phyloP scores from a whole-genome alignment of 2,113 vertebrate species.

The Lepisosteus oculatus region DNA sequence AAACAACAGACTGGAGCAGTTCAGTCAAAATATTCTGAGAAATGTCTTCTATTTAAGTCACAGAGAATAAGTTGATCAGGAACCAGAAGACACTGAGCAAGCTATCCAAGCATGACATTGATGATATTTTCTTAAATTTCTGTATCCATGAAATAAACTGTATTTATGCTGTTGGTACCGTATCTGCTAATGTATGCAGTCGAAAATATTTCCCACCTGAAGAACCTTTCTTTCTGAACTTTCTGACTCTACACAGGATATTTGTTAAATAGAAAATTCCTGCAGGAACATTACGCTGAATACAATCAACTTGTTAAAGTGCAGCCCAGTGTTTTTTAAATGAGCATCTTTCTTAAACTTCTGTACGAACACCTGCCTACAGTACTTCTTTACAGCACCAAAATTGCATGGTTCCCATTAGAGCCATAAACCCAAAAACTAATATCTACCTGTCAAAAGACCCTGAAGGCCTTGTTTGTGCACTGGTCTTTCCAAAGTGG shows the following conservation, averaged over 20 bases:
- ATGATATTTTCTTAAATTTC: not conserved
- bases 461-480: not conserved
- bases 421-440: constrained; percentile 1
- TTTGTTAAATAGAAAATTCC: too few relatives aligned
- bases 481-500: constrained; percentile 3
- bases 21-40: too few relatives aligned
- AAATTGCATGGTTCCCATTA: constrained; percentile 1
- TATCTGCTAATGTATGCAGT: too few relatives aligned
- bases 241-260: too few relatives aligned
- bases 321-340: constrained; percentile 7
- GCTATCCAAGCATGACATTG: not conserved
- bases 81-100: too few relatives aligned
- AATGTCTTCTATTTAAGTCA: too few relatives aligned
- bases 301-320: not conserved
- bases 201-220: not conserved
- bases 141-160: not conserved
- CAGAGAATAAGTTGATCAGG: too few relatives aligned
- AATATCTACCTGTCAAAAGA: constrained; percentile 4
- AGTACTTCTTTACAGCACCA: constrained; percentile 9
- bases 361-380: not conserved
- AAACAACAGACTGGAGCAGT: too few relatives aligned
- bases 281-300: not conserved
- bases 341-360: not conserved
- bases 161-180: too few relatives aligned
- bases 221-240: not conserved